Evolutionary conservation across 2,113 vertebrate species (phyloP).

Genomic region (Thamnophis sirtalis): DNA sequence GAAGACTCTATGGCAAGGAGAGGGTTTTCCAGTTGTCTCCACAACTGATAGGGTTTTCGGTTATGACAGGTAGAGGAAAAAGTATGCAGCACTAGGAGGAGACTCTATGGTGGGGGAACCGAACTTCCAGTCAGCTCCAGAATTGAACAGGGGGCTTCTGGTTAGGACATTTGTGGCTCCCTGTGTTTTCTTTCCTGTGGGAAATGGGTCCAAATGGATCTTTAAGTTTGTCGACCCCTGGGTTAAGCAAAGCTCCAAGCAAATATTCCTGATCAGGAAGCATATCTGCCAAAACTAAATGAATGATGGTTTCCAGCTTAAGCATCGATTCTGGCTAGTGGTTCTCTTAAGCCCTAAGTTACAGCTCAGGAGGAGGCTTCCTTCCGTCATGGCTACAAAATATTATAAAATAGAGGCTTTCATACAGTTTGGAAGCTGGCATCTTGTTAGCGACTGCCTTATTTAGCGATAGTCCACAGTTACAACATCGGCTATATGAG

Average conservation of each 20-base stretch:
- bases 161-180: no score
- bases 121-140: no score
- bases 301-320: rapidly evolving
- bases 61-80: no score
- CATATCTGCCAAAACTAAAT: constrained; percentile 1
- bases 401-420: constrained; percentile 14
- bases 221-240: no score
- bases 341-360: background rate
- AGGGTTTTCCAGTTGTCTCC: no score
- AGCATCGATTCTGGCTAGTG: constrained; percentile 36
- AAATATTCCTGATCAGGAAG: background rate
- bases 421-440: background rate
- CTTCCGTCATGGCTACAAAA: constrained; percentile 53
- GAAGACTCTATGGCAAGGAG: no score
- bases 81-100: no score
- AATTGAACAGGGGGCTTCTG: no score
- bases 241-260: background rate
- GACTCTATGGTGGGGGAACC: no score
- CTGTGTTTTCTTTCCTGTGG: no score
- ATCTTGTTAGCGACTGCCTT: background rate
- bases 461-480: background rate
- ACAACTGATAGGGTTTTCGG: no score
- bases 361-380: constrained; percentile 53
- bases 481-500: background rate
- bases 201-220: no score